These are phyloP conservation scores for Machimus rusticus DNA, from an alignment of 2,888 invertebrate species.

Conservation along the genomic window DNA sequence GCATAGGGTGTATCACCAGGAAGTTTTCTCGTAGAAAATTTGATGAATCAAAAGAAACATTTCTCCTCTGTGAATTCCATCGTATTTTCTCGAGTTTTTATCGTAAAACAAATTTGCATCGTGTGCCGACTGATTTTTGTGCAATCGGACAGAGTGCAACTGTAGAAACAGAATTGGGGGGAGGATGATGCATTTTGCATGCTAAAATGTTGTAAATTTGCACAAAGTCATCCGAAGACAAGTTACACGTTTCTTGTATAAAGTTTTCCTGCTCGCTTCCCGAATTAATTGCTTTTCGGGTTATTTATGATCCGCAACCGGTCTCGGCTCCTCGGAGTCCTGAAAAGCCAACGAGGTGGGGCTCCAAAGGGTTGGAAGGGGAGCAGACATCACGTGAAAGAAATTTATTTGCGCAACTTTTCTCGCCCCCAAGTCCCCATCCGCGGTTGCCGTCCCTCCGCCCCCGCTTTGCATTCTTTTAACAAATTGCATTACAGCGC, in stretches of 20 bases:
- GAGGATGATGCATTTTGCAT: background rate
- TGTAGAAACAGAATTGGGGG: background rate
- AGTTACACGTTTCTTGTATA: slow-evolving; percentile 33
- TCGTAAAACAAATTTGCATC: background rate
- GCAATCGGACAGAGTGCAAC: background rate
- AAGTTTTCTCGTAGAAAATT: background rate
- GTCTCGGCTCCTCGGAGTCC: background rate
- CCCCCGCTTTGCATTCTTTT: background rate
- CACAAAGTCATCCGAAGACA: slow-evolving; percentile 13
- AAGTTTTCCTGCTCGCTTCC: slow-evolving; percentile 32
- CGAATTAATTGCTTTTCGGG: slow-evolving; percentile 15
- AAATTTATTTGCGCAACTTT: slow-evolving; percentile 33
- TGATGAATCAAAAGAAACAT: background rate
- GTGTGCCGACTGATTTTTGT: background rate
- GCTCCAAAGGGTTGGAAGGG: background rate
- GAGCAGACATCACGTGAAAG: slow-evolving; percentile 4
- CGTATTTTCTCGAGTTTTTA: background rate
- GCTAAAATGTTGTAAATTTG: slow-evolving; percentile 32
- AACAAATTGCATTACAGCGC: slow-evolving; percentile 21
- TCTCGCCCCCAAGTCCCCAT: background rate
- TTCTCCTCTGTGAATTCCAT: background rate
- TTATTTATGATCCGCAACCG: slow-evolving; percentile 32
- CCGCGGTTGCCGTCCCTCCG: background rate
- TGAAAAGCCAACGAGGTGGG: background rate
- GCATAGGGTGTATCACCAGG: background rate